Percentiles rank a stretch among this genome's conserved stretches.
phyloP scores from a whole-genome alignment of 2,113 vertebrate species.

The Hassar affinis region DNA sequence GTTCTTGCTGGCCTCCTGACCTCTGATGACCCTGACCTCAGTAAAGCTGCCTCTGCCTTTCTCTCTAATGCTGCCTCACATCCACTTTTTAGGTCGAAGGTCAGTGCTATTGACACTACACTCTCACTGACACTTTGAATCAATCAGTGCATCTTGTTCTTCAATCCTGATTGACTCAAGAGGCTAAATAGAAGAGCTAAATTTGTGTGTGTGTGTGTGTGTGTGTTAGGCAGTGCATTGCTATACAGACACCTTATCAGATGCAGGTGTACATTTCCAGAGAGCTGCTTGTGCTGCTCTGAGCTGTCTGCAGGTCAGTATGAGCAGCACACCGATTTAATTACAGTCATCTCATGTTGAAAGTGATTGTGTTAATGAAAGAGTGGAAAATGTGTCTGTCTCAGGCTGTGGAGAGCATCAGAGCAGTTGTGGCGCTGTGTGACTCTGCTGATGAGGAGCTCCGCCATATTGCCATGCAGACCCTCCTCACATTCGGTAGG shows the following conservation, averaged over 20 bases:
- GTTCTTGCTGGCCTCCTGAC: slow-evolving; percentile 83
- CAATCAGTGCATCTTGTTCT: background rate
- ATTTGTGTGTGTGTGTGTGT: slow-evolving; percentile 27
- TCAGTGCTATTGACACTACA: slow-evolving; percentile 58
- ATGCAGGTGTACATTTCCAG: slow-evolving; percentile 80
- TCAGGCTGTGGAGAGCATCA: slow-evolving; percentile 90
- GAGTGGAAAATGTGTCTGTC: background rate
- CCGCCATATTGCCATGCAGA: slow-evolving; percentile 87
- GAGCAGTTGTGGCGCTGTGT: slow-evolving; percentile 82
- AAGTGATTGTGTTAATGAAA: background rate
- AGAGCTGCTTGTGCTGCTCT: slow-evolving; percentile 87
- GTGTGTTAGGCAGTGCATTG: slow-evolving; percentile 83
- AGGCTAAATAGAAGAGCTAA: background rate
- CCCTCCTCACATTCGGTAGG: slow-evolving; percentile 89
- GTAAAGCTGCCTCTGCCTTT: slow-evolving; percentile 76
- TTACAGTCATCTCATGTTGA: background rate
- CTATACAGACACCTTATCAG: slow-evolving; percentile 86
- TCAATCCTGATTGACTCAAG: background rate
- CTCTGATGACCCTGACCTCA: slow-evolving; percentile 74
- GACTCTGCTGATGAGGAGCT: slow-evolving; percentile 89
- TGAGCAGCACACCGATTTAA: background rate
- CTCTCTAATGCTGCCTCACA: slow-evolving; percentile 77
- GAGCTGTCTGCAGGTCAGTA: slow-evolving; percentile 85
- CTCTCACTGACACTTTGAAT: background rate
- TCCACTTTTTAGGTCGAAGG: slow-evolving; percentile 85